phyloP scores from a whole-genome alignment of 2,113 vertebrate species.

The Cheilinus undulatus region DNA sequence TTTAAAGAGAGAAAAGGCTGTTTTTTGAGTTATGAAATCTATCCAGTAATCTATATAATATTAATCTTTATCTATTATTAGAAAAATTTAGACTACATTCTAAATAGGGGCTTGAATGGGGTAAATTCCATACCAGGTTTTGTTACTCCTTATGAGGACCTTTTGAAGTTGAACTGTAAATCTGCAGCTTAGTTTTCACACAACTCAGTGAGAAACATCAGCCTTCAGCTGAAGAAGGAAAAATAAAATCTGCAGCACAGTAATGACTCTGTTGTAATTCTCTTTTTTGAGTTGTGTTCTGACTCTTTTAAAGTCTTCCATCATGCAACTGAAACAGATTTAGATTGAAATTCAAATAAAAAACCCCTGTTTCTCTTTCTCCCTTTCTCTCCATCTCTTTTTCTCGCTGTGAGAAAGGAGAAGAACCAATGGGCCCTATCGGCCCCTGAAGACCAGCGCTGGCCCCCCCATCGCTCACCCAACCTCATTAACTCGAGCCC shows the following conservation, averaged over 20 bases:
- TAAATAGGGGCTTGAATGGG: neutral
- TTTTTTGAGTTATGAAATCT: too few relatives aligned
- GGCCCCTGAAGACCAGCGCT: conserved; percentile 67
- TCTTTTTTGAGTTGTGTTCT: too few relatives aligned
- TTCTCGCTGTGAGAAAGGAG: conserved; percentile 45
- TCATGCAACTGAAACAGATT: conserved; percentile 32
- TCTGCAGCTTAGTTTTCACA: conserved; percentile 8
- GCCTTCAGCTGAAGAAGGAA: conserved; percentile 2
- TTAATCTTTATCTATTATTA: too few relatives aligned
- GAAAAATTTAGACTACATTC: neutral
- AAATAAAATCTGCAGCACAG: neutral
- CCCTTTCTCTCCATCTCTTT: conserved; percentile 16
- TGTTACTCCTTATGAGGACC: conserved; percentile 3
- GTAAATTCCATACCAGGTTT: neutral
- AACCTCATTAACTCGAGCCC: conserved; percentile 74
- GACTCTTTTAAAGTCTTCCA: conserved; percentile 9
- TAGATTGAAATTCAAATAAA: conserved; percentile 17
- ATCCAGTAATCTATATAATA: too few relatives aligned
- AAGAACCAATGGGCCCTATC: conserved; percentile 72
- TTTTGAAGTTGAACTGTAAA: conserved; percentile 11
- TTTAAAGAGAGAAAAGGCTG: too few relatives aligned
- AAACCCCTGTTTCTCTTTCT: neutral
- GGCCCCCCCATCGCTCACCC: conserved; percentile 61
- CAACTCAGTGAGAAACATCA: conserved; percentile 4
- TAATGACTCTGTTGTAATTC: too few relatives aligned